Percentiles rank a stretch among this genome's conserved stretches.
Conservation (phyloP, 2,888 invertebrate genomes). For the Augochlorella aurata region DNA sequence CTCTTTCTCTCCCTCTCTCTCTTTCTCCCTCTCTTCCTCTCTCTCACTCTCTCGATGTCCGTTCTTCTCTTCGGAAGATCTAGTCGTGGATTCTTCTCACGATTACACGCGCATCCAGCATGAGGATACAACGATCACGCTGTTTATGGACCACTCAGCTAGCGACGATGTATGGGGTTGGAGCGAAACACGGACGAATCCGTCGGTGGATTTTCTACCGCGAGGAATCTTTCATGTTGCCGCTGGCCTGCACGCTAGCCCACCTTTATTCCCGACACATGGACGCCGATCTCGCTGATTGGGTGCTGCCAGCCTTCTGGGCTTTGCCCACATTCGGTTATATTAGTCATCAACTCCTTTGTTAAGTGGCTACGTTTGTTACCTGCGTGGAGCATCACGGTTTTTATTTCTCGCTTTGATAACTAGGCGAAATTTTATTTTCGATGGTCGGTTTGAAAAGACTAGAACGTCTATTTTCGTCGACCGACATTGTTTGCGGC, state of each 20-base stretch:
- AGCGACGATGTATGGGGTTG: conserved; percentile 37
- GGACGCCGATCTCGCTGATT: conserved; percentile 49
- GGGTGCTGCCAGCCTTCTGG: conserved; percentile 51
- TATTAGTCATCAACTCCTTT: background rate
- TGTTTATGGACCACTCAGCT: conserved; percentile 61
- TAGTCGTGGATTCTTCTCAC: conserved; percentile 56
- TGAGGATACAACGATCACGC: conserved; percentile 56
- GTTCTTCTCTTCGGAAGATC: conserved; percentile 33
- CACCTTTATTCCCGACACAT: conserved; percentile 50
- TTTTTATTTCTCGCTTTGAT: background rate
- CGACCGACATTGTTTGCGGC: too few species aligned
- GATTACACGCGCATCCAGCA: conserved; percentile 51
- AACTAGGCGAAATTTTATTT: too few species aligned
- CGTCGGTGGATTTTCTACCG: conserved; percentile 52
- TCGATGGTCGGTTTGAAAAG: too few species aligned
- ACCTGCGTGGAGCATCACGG: background rate
- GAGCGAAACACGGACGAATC: conserved; percentile 47
- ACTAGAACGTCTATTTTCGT: too few species aligned
- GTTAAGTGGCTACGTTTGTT: conserved; percentile 4
- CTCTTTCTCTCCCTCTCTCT: too few species aligned
- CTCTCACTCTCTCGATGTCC: conserved; percentile 50
- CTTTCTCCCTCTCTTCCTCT: conserved; percentile 14
- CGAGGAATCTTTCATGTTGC: conserved; percentile 71
- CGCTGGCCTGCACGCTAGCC: conserved; percentile 58
- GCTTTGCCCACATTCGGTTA: conserved; percentile 6